Base-by-base conservation (phyloP, 2,888 invertebrate genomes). In the Eulithis prunata region DNA sequence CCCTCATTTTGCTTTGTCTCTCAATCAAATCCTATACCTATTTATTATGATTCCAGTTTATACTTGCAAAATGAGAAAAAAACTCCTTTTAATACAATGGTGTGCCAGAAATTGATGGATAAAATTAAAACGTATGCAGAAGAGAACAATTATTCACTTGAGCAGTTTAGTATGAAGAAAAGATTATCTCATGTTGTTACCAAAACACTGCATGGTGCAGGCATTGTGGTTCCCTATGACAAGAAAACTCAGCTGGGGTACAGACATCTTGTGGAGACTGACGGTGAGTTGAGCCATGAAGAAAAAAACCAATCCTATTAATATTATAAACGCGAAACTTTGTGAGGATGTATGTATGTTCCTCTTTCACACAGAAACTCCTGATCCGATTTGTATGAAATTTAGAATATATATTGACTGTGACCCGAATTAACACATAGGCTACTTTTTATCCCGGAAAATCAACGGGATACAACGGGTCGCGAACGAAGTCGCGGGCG, bases 171-270 rank as follows among this genome's bases (percentile, higher is more conserved):
- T 36, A 89, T 92, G 66, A 96, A 96, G 86, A 94, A 94, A 69
- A 90, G 93, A 57, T 91, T 96, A n/a, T 91, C 94, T 45, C 92
- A 91, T 52, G 94, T 94, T 68, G 95, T 97, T 0, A 91, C 96
- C 0, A 95, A 94, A 83, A 95, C 96, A 43, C 96, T 98, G 75
- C 97, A 98, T 84, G 95, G 95, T 64, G 95, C 96, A 52, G 98
- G 98, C 13, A 95, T 98, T 76, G 96, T 96, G 38, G 98, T 98
- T 1, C 98, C 98, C 0, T 96, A 96, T 64, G 94, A 97, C 76
- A 95, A 95, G 79, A 96, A 96, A 83, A 95, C 96, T 0, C 95
- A 97, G 79, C 81, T 97, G 4, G 99, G 99, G 0, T 99, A 99
- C 83, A 94, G 99, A 70, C 95, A 91, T 57, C 86, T 96, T 47